Base-by-base conservation (phyloP, 2,888 invertebrate species). In the Zonitis immaculata region DNA sequence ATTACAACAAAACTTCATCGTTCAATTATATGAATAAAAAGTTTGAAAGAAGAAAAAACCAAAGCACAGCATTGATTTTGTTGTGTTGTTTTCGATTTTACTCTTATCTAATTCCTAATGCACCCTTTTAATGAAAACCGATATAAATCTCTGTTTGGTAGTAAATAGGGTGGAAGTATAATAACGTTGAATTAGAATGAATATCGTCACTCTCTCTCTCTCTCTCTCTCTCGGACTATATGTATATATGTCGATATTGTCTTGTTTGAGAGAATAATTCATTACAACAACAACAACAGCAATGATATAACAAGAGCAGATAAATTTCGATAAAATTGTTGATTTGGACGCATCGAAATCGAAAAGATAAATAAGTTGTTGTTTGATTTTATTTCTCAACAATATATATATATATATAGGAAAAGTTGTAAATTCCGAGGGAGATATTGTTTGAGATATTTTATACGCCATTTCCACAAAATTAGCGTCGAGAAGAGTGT, bases 61-160 rank as follows among this genome's bases (percentile, higher is more conserved):
- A n/a, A n/a, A n/a, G n/a, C n/a, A n/a, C n/a, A n/a, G n/a, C n/a
- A n/a, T n/a, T 22, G 22, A 22, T 22, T 22, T 22, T 22, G n/a
- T n/a, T n/a, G n/a, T n/a, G n/a, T n/a, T n/a, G n/a, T 22, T 22
- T 22, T 5, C 22, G 5, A 22, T 22, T 5, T 22, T 5, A 22
- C 22, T 22, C 22, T 3, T 22, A 22, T 22, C 22, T 5, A 22
- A 53, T 58, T 51, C 51, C 49, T 51, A 47, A 52, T 56, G 54
- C 52, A 52, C 35, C 54, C 47, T 51, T n/a, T 54, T 59, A 54
- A 56, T 59, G 52, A 53, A 56, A 56, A 57, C 45, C 46, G 49
- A 56, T 43, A 58, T 60, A 60, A 60, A 60, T 60, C 52, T 60
- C 54, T 49, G 56, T 51, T n/a, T 47, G 60, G 51, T 52, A 51